Evolutionary conservation across 2,113 vertebrate species (phyloP), one percentile per base, ranked within the genome.

Genomic region (Dasyprocta punctata): DNA sequence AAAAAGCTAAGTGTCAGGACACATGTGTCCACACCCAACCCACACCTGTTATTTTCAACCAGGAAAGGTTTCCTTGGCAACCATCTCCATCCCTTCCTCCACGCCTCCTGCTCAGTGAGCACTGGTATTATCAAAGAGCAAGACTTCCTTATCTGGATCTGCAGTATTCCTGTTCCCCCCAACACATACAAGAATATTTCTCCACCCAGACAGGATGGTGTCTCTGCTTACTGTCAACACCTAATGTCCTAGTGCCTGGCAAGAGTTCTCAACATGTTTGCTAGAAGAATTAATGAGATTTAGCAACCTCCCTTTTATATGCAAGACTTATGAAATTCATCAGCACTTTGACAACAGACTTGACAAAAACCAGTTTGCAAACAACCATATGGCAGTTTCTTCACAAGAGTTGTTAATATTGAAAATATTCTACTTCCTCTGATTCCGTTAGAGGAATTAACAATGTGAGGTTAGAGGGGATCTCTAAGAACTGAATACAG

Each of bases 301-400:
- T 54, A 90, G 36, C 38, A 77, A 85, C 77, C 49, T 95, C 47
- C 26, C 4, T 67, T 90, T 89, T 83, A 9, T 61, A 89, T 38
- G 67, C 26, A 92, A 95, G 94, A 84, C 26, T 89, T 65, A 49
- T 61, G 77, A 97, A 92, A 94, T 63, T 89, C 95, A 95, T 52
- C 94, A 81, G 69, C 75, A 92, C 47, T 75, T 80, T 3, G 90
- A 90, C 95, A 94, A 94, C 89, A 90, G 96, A 92, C 69, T 93
- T 86, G 26, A 90, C 95, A 94, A 92, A 92, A 96, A 96, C 83
- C 92, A 80, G 85, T 97, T 95, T 97, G 88, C 92, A 96, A 96
- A 97, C 71, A 95, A 94, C 85, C 96, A 89, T 94, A 94, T 94
- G 92, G 95, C 85, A 54, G 63, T 73, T 97, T 97, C 87, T 90